A percentile compares a stretch with the other conserved stretches of the same genome.
These are phyloP conservation scores for Brachirus orientalis DNA, from an alignment of 2,113 vertebrate genomes.

Conservation along the genomic window DNA sequence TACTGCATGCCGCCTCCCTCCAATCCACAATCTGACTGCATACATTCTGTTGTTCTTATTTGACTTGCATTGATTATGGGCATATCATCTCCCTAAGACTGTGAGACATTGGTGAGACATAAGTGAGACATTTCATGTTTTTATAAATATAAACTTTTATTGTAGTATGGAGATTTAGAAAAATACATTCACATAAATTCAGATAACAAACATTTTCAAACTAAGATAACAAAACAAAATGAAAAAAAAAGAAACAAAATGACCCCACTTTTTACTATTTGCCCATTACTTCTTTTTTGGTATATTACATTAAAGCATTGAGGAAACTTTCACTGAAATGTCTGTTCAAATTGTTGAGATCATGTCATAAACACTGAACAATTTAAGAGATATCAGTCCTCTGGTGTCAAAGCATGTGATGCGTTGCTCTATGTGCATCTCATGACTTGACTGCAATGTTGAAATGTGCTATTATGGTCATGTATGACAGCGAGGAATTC, in stretches of 20 bases:
- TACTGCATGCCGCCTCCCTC: slow-evolving; percentile 47
- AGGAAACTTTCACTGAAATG: slow-evolving; percentile 56
- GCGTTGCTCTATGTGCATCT: slow-evolving; percentile 32
- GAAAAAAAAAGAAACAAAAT: slow-evolving; percentile 41
- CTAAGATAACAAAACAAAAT: slow-evolving; percentile 71
- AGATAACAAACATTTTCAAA: slow-evolving; percentile 94
- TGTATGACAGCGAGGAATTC: slow-evolving; percentile 51
- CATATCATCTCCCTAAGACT: slow-evolving; percentile 13
- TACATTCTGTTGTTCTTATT: slow-evolving; percentile 54
- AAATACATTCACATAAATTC: slow-evolving; percentile 99
- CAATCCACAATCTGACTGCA: slow-evolving; percentile 57
- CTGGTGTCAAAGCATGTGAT: slow-evolving; percentile 18
- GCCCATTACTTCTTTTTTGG: slow-evolving; percentile 89
- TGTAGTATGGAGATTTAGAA: slow-evolving; percentile 98
- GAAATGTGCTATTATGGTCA: slow-evolving; percentile 66
- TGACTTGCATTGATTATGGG: slow-evolving; percentile 45
- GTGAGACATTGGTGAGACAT: too few species aligned
- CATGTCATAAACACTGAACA: slow-evolving; percentile 23
- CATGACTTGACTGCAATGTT: slow-evolving; percentile 45
- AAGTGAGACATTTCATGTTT: slow-evolving; percentile 77
- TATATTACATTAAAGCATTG: slow-evolving; percentile 88
- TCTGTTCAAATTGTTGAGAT: slow-evolving; percentile 55
- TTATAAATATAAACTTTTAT: slow-evolving; percentile 99
- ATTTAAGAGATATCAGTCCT: slow-evolving; percentile 20
- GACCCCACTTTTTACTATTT: slow-evolving; percentile 75